A percentile compares a stretch with the other conserved stretches of the same genome.
These are phyloP conservation scores for Lasioglossum baleicum DNA, from an alignment of 1,140 invertebrate genomes.

Conservation along the genomic window DNA sequence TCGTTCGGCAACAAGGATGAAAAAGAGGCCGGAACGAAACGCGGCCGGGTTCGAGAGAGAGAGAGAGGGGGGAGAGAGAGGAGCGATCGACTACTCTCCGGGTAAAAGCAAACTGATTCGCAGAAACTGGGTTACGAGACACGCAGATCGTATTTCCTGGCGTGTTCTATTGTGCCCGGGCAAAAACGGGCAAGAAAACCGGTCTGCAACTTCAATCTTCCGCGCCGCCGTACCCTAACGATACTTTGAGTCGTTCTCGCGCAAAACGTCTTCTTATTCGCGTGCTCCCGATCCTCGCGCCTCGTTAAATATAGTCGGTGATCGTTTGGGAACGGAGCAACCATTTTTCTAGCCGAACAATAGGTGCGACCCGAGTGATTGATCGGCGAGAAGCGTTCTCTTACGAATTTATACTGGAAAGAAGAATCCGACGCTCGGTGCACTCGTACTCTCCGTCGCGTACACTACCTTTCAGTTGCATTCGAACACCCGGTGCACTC, in stretches of 20 bases:
- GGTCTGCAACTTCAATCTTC: constrained; percentile 34
- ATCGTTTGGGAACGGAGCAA: constrained; percentile 16
- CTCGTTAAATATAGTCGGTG: constrained; percentile 30
- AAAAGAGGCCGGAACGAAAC: too few relatives aligned
- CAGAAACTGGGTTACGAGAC: constrained; percentile 46
- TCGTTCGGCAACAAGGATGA: background rate
- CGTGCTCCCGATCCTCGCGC: constrained; percentile 8
- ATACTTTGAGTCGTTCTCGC: constrained; percentile 41
- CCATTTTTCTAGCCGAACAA: constrained; percentile 37
- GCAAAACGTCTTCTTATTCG: constrained; percentile 30
- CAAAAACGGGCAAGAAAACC: constrained; percentile 36
- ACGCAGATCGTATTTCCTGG: constrained; percentile 47
- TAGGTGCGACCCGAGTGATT: constrained; percentile 27
- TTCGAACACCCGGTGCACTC: too few relatives aligned
- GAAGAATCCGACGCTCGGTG: background rate
- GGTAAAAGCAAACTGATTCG: constrained; percentile 35
- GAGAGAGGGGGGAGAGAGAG: background rate
- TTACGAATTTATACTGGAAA: background rate
- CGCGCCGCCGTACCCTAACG: constrained; percentile 18
- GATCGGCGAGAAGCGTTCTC: constrained; percentile 10
- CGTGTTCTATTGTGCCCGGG: constrained; percentile 24
- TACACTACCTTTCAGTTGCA: too few relatives aligned
- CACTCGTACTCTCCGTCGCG: too few relatives aligned
- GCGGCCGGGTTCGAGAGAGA: too few relatives aligned
- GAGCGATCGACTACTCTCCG: constrained; percentile 24